Conservation (phyloP, 2,797 vertebrate genomes). For the Paramormyrops hopkinsi region DNA sequence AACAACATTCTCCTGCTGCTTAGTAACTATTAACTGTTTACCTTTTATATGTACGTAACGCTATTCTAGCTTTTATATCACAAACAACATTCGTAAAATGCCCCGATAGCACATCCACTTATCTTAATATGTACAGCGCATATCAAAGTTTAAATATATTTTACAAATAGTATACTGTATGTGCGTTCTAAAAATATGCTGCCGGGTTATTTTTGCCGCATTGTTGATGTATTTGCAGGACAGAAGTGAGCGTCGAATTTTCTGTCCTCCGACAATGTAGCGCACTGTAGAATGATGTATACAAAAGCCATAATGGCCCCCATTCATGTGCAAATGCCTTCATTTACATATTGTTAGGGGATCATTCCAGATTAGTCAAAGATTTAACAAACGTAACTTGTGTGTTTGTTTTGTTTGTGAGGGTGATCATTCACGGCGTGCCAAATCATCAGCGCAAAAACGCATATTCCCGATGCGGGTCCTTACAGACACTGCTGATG, state of each 20-base stretch:
- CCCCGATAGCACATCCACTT: background rate
- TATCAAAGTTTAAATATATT: background rate
- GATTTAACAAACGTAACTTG: slow-evolving; percentile 79
- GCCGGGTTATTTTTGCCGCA: slow-evolving; percentile 20
- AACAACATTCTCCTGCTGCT: background rate
- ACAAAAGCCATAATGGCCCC: slow-evolving; percentile 66
- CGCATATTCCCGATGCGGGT: slow-evolving; percentile 48
- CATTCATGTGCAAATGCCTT: slow-evolving; percentile 75
- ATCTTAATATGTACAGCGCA: background rate
- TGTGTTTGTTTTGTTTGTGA: slow-evolving; percentile 72
- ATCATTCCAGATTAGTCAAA: slow-evolving; percentile 79
- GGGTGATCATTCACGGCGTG: slow-evolving; percentile 71
- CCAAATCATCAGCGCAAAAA: slow-evolving; percentile 65
- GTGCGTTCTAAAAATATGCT: background rate
- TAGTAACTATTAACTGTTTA: background rate
- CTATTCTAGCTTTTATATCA: background rate
- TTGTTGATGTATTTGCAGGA: slow-evolving; percentile 77
- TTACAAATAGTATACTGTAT: background rate
- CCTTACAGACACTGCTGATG: background rate
- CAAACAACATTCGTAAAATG: background rate
- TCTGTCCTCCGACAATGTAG: slow-evolving; percentile 69
- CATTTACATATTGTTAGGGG: slow-evolving; percentile 81
- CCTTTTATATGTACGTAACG: background rate
- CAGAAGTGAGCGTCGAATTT: slow-evolving; percentile 57
- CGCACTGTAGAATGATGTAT: slow-evolving; percentile 71